Evolutionary conservation across 2,888 invertebrate genomes (phyloP), one percentile per base, ranked within the genome.

Genomic region (Ephialtes manifestator): DNA sequence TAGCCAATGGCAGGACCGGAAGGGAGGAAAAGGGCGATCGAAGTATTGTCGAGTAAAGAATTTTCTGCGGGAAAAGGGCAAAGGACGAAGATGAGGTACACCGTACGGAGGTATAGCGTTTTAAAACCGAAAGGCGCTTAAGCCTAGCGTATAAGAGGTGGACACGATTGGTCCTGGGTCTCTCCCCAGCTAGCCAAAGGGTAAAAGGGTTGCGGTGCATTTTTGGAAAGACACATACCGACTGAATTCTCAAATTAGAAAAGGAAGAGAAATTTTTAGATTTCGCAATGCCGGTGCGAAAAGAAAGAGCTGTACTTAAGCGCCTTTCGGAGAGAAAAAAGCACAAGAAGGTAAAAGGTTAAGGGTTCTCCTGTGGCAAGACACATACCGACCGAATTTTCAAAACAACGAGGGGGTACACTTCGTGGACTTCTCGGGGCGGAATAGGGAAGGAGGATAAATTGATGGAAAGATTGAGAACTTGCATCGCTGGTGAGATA

Each of bases 61-160:
- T 20, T n/a, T n/a, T n/a, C n/a, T n/a, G n/a, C n/a, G n/a, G n/a
- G n/a, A n/a, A n/a, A n/a, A n/a, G n/a, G n/a, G n/a, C n/a, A 58
- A 76, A 67, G 58, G 75, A 67, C 55, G 76, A 67, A 63, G 75
- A 71, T 65, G 83, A 75, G 71, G 76, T 71, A 76, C 71, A 83
- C 55, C 63, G 35, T 63, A 35, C 68, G 78, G 48, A 65, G 77
- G 72, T 82, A 55, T 58, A 72, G 28, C 13, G 58, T 58, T 11
- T 92, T 83, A 90, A 92, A 92, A 91, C 89, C 89, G 89, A 89
- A 90, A 91, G 90, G 89, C 88, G 87, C 88, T 90, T 89, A 89
- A 91, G 89, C 89, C 85, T 83, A 80, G 83, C 79, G 89, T 90
- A 89, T 77, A 84, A 89, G 90, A 86, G 85, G 85, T n/a, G n/a